Evolutionary conservation across 2,113 vertebrate genomes (phyloP).

Genomic region (Manacus vitellinus): DNA sequence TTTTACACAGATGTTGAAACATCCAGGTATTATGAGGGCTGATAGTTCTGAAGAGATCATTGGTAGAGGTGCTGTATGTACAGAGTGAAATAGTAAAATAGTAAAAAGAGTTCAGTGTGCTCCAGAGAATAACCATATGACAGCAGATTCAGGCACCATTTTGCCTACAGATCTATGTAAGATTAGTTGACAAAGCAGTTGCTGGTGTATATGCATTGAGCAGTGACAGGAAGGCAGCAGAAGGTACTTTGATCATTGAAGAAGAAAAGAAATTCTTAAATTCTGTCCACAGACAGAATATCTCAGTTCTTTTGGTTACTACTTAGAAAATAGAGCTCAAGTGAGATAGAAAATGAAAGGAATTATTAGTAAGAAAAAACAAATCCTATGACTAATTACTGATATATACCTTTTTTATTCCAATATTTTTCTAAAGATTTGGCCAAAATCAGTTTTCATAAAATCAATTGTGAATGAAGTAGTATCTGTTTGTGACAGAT

Average conservation of each 20-base stretch:
- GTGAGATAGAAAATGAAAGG: neutral
- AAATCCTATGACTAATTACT: neutral
- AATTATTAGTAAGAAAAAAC: neutral
- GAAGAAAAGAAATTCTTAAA: neutral
- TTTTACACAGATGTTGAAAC: neutral
- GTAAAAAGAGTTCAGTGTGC: neutral
- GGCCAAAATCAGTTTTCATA: neutral
- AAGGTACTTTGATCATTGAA: neutral
- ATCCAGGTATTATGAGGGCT: neutral
- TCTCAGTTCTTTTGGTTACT: neutral
- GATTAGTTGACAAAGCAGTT: neutral
- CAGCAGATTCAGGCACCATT: neutral
- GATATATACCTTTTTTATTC: neutral
- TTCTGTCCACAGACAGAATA: neutral
- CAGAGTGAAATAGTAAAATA: neutral
- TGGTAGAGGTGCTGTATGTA: neutral
- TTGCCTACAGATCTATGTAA: neutral
- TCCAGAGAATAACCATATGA: neutral
- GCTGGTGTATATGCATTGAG: neutral
- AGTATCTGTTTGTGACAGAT: neutral
- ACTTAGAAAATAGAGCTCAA: neutral
- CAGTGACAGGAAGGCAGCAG: neutral
- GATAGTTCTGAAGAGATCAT: neutral
- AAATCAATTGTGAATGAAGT: neutral
- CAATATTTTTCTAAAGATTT: neutral